These are phyloP conservation scores for Lasioglossum marginatum DNA, from an alignment of 2,888 invertebrate genomes.

Conservation along the genomic window DNA sequence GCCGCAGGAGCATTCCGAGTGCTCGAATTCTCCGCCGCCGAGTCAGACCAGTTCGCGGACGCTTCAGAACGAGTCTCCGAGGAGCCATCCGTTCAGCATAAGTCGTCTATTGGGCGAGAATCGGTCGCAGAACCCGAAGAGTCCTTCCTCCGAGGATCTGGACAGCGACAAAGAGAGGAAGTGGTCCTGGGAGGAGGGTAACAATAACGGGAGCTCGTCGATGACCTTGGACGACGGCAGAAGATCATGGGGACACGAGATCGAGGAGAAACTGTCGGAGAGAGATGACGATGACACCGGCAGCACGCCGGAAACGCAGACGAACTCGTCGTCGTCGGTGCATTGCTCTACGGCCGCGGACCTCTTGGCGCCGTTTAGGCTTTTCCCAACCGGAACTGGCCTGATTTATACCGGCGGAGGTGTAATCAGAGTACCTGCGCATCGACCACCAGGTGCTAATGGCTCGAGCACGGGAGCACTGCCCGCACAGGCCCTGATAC, in stretches of 20 bases:
- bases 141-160: slow-evolving; percentile 78
- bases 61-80: slow-evolving; percentile 76
- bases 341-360: slow-evolving; percentile 75
- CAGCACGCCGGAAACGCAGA: slow-evolving; percentile 79
- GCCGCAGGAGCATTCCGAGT: slow-evolving; percentile 75
- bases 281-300: slow-evolving; percentile 82
- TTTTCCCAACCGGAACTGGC: slow-evolving; percentile 80
- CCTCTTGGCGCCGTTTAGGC: slow-evolving; percentile 76
- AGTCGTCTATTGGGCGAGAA: slow-evolving; percentile 81
- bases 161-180: slow-evolving; percentile 81
- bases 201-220: slow-evolving; percentile 71
- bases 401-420: slow-evolving; percentile 87
- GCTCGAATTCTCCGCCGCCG: slow-evolving; percentile 74
- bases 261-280: slow-evolving; percentile 79
- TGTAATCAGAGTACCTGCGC: slow-evolving; percentile 93
- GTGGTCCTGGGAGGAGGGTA: slow-evolving; percentile 79
- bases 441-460: slow-evolving; percentile 88
- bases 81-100: slow-evolving; percentile 83
- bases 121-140: slow-evolving; percentile 75
- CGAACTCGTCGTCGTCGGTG: slow-evolving; percentile 68
- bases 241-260: slow-evolving; percentile 80
- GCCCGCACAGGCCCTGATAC: slow-evolving; percentile 76
- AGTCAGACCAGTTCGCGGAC: slow-evolving; percentile 75
- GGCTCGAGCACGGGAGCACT: slow-evolving; percentile 71
- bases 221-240: slow-evolving; percentile 78